Evolutionary conservation across 2,888 invertebrate species (phyloP).

Genomic region (Drosophila prolongata): DNA sequence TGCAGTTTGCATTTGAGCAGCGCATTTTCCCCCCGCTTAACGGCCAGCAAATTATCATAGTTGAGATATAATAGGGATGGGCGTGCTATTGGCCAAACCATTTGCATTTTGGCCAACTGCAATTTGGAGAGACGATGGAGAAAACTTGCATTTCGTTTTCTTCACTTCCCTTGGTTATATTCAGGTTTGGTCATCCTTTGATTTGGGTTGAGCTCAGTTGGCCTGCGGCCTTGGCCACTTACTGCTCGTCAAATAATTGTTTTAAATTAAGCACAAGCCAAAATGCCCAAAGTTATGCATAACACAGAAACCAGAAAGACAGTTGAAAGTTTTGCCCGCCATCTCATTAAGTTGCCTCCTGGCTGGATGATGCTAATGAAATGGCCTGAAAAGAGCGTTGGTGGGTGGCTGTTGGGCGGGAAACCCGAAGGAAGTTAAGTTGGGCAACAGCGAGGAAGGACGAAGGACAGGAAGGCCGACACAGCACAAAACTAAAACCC

Average conservation of each 20-base stretch:
- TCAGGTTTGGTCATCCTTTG: constrained; percentile 25
- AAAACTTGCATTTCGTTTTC: constrained; percentile 7
- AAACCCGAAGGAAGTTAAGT: constrained; percentile 46
- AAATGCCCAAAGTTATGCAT: constrained; percentile 71
- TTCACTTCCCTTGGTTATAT: neutral
- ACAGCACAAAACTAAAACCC: constrained; percentile 69
- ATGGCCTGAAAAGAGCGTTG: constrained; percentile 18
- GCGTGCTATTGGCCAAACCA: constrained; percentile 30
- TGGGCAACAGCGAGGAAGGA: constrained; percentile 46
- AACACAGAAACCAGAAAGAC: constrained; percentile 59
- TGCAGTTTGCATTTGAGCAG: constrained; percentile 56
- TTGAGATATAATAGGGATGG: constrained; percentile 46
- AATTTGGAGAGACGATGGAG: constrained; percentile 23
- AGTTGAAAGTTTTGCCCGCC: constrained; percentile 71
- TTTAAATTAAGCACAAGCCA: constrained; percentile 76
- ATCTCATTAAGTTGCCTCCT: constrained; percentile 72
- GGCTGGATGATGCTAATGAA: constrained; percentile 66
- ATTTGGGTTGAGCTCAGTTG: constrained; percentile 38
- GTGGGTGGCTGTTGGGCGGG: neutral
- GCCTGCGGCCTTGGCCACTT: constrained; percentile 49
- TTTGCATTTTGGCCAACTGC: constrained; percentile 45
- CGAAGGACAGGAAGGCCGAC: constrained; percentile 49
- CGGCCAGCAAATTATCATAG: constrained; percentile 41
- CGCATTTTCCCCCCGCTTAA: constrained; percentile 11
- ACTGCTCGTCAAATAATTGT: constrained; percentile 71